Conservation (phyloP, 37 sponge, comb jelly and placozoan species). For the Crambe crambe region DNA sequence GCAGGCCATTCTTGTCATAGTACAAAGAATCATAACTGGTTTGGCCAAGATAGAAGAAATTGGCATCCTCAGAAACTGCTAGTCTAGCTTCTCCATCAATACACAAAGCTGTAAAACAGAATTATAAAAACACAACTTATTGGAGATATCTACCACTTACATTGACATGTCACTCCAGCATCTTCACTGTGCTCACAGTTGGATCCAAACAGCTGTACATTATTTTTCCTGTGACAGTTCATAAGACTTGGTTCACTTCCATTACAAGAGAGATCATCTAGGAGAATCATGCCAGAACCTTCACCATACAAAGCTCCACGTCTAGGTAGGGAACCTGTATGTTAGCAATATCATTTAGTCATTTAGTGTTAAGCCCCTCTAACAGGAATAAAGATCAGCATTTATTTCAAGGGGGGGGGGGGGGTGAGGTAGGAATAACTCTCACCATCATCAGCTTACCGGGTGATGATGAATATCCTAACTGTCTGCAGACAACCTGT, state of each 20-base stretch:
- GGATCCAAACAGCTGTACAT: background rate
- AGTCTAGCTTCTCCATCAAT: slow-evolving; percentile 22
- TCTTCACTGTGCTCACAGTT: slow-evolving; percentile 58
- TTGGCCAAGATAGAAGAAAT: background rate
- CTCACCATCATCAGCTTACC: too few species aligned
- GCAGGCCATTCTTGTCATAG: slow-evolving; percentile 29
- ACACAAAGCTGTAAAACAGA: slow-evolving; percentile 15
- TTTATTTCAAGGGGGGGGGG: too few species aligned
- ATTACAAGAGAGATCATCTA: slow-evolving; percentile 33
- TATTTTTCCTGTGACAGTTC: slow-evolving; percentile 16
- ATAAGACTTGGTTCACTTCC: slow-evolving; percentile 28
- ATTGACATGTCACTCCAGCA: slow-evolving; percentile 47
- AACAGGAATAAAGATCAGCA: too few species aligned
- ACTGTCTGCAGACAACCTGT: slow-evolving; percentile 39
- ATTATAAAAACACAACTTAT: too few species aligned
- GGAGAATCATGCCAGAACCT: slow-evolving; percentile 19
- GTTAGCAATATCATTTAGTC: too few species aligned
- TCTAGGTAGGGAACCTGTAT: too few species aligned
- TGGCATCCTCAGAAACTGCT: background rate
- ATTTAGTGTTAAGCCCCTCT: too few species aligned
- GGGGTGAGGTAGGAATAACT: too few species aligned
- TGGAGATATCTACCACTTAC: slow-evolving; percentile 10
- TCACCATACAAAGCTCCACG: slow-evolving; percentile 40
- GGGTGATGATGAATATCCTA: too few species aligned
- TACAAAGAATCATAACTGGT: slow-evolving; percentile 8